A percentile compares a stretch with the other conserved stretches of the same genome.
Conservation (phyloP, 2,888 invertebrate species). For the Chaetoderma sp. region DNA sequence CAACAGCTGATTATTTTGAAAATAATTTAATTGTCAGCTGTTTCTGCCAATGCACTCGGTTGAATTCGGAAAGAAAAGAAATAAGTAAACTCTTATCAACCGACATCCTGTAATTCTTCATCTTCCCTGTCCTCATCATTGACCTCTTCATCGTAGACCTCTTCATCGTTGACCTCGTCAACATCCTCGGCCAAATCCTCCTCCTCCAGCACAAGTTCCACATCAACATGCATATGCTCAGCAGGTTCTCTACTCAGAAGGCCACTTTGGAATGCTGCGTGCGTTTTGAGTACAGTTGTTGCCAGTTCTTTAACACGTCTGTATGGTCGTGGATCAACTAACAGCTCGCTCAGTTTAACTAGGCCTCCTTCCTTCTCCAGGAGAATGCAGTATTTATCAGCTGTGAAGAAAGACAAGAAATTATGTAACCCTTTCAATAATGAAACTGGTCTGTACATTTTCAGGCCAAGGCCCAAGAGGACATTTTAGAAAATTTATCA, state of each 20-base stretch:
- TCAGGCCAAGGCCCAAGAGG: not conserved
- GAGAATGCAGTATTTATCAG: slow-evolving; percentile 90
- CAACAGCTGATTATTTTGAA: no score
- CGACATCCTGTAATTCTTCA: not conserved
- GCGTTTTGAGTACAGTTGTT: slow-evolving; percentile 17
- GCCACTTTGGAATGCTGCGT: not conserved
- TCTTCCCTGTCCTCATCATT: not conserved
- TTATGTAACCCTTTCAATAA: no score
- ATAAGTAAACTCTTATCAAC: not conserved
- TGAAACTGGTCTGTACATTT: not conserved
- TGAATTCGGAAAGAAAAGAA: no score
- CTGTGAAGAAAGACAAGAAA: slow-evolving; percentile 71
- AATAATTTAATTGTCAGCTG: no score
- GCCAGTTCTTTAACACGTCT: slow-evolving; percentile 45
- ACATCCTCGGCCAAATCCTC: not conserved
- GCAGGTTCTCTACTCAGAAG: not conserved
- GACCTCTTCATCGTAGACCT: not conserved
- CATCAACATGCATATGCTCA: not conserved
- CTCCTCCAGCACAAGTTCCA: not conserved
- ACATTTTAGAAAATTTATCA: not conserved
- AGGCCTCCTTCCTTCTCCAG: slow-evolving; percentile 89
- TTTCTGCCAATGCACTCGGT: no score
- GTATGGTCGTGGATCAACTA: slow-evolving; percentile 46
- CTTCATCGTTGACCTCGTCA: slow-evolving; percentile 3
- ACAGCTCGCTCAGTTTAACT: slow-evolving; percentile 75